Percentiles rank a stretch among this genome's conserved stretches.
Conservation (phyloP, 2,888 invertebrate genomes). For the Eudemis profundana region DNA sequence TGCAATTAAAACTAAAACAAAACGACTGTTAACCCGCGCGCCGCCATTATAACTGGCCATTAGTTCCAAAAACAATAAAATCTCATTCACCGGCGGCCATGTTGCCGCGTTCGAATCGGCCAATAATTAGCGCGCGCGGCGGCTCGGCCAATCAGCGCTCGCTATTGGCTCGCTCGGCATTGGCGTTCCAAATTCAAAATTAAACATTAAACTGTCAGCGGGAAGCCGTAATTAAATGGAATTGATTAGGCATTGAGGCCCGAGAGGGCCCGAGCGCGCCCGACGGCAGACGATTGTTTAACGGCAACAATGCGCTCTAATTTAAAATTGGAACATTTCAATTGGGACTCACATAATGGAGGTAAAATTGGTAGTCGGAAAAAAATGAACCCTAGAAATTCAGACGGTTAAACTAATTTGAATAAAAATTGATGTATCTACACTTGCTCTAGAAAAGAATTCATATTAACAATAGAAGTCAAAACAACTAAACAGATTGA, state of each 20-base stretch:
- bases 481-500: no score
- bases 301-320: constrained; percentile 49
- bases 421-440: background rate
- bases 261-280: constrained; percentile 28
- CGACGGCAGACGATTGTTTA: constrained; percentile 44
- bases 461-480: no score
- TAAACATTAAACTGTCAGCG: constrained; percentile 58
- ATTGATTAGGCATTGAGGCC: constrained; percentile 66
- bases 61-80: constrained; percentile 63
- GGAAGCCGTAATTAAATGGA: constrained; percentile 68
- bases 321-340: constrained; percentile 44
- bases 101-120: constrained; percentile 60
- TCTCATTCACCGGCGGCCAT: constrained; percentile 46
- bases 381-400: background rate
- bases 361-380: constrained; percentile 9
- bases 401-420: background rate
- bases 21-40: constrained; percentile 58
- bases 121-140: constrained; percentile 71
- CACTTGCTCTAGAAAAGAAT: background rate
- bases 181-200: constrained; percentile 63
- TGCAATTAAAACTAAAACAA: constrained; percentile 40
- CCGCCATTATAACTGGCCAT: constrained; percentile 67
- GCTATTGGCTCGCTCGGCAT: constrained; percentile 58
- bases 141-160: constrained; percentile 67
- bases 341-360: constrained; percentile 19